These are phyloP conservation scores for Netelia inedita DNA, from an alignment of 2,888 invertebrate species.

Conservation along the genomic window DNA sequence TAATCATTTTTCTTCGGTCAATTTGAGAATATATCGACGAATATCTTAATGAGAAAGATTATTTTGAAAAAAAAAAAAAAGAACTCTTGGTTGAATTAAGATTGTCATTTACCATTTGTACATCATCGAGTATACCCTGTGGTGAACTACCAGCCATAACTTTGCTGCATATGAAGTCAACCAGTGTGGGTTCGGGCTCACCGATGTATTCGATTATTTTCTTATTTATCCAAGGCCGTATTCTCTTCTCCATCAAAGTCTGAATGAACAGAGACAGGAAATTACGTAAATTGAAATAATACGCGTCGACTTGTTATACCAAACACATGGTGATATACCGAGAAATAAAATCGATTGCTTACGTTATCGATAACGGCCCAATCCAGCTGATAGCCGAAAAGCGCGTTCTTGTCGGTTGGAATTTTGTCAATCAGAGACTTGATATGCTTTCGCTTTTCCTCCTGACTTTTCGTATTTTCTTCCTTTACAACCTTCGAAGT, in stretches of 20 bases:
- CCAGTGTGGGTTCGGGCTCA: conserved; percentile 98
- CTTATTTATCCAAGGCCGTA: conserved; percentile 99
- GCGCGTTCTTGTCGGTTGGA: conserved; percentile 98
- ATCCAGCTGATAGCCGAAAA: conserved; percentile 97
- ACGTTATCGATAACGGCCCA: conserved; percentile 93
- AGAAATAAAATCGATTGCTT: conserved; percentile 75
- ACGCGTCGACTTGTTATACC: neutral
- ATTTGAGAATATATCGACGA: conserved; percentile 65
- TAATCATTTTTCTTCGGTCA: neutral
- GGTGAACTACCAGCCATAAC: conserved; percentile 97
- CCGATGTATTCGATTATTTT: conserved; percentile 99
- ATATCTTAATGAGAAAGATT: conserved; percentile 10
- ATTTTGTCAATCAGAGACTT: conserved; percentile 99
- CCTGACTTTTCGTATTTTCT: conserved; percentile 90
- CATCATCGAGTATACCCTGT: conserved; percentile 98
- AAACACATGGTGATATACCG: neutral
- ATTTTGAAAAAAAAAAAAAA: neutral
- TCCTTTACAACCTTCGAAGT: conserved; percentile 86
- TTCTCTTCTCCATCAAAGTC: conserved; percentile 96
- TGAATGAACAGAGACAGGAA: conserved; percentile 87
- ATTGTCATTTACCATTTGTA: conserved; percentile 93
- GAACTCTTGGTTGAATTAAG: neutral
- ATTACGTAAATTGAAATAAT: neutral
- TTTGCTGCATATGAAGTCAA: conserved; percentile 99
- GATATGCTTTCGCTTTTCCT: conserved; percentile 98